Base-by-base conservation (phyloP, 2,113 vertebrate species). In the Onychostruthus taczanowskii region DNA sequence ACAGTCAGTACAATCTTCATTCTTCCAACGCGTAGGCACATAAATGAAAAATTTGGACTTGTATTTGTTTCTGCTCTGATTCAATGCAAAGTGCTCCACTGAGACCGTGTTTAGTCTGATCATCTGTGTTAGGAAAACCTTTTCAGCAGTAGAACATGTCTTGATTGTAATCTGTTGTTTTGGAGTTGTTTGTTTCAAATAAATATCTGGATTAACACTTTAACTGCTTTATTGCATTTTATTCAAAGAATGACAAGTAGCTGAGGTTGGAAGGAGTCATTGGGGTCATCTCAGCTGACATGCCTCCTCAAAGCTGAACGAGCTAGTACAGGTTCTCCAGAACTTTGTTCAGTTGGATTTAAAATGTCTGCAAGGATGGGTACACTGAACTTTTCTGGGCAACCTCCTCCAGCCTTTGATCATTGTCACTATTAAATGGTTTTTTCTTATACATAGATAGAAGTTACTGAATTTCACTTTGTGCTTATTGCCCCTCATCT, bases 371-470 rank as follows among this genome's bases (percentile, higher is more conserved):
- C 47, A 84, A 50, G 31, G 17, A 21, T 50, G 43, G 19, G 10
- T 10, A 50, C 30, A 87, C 30, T 53, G 69, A 64, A 68, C 4
- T 4, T 59, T 27, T 49, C 52, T 53, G 31, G 31, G 6, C 6
- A 89, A 67, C 8, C n/a, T 53, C 8, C 28, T 76, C 28, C 17
- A 49, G 28, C 18, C 52, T 89, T 76, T 55, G 16, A 68, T 46
- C 33, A 23, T 7, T 1, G 1, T 69, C 33, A 61, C 22, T 73
- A 17, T 66, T 26, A 58, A 49, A 44, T 39, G 3, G 0, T 46
- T 87, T 74, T 73, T 69, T 64, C 53, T 55, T 74, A 8, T n/a
- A 31, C 13, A 55, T 61, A 26, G 10, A 23, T 56, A 2, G 8
- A 64, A 77, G 50, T 59, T 64, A 67, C 27, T 47, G 23, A 43